phyloP scores from a whole-genome alignment of 2,113 vertebrate genomes.

The Columba livia region DNA sequence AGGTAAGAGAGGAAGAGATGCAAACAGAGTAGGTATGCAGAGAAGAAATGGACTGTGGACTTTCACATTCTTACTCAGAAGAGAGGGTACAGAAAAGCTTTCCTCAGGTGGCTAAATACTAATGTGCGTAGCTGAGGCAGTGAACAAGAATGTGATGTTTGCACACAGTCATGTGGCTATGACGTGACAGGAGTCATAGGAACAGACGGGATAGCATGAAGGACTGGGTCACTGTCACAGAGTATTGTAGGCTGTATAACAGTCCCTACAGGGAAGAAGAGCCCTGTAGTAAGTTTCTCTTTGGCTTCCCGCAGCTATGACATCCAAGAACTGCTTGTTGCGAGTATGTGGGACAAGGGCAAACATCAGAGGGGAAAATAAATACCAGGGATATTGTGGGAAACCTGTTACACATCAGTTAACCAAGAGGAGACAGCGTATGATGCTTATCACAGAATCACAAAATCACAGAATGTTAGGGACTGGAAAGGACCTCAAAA shows the following conservation, averaged over 20 bases:
- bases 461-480: too few relatives aligned
- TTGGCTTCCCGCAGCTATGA: not conserved
- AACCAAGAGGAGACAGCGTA: not conserved
- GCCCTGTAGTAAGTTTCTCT: not conserved
- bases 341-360: not conserved
- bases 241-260: not conserved
- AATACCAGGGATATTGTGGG: not conserved
- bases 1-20: not conserved
- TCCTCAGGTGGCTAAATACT: not conserved
- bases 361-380: not conserved
- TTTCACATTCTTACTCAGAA: not conserved
- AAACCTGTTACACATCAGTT: not conserved
- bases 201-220: not conserved
- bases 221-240: not conserved
- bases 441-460: not conserved
- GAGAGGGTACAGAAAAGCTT: not conserved
- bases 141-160: not conserved
- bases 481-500: too few relatives aligned
- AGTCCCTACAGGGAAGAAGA: not conserved
- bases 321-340: not conserved
- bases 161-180: not conserved
- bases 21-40: not conserved
- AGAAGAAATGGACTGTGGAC: not conserved
- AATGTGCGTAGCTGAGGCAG: not conserved
- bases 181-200: not conserved